Evolutionary conservation across 2,888 invertebrate genomes (phyloP), one percentile per base, ranked within the genome.

Genomic region (Leptinotarsa haldemani): DNA sequence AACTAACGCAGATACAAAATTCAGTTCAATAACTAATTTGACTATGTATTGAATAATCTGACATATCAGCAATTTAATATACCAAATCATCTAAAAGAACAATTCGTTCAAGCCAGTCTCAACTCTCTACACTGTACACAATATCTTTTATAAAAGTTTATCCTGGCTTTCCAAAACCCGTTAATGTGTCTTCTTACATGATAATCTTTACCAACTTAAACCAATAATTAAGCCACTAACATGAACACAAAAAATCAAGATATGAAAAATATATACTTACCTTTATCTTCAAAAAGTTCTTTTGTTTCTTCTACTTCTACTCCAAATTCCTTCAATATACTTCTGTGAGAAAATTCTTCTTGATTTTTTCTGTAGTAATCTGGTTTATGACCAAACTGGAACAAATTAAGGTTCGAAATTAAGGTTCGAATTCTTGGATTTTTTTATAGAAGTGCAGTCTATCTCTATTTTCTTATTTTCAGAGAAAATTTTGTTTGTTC

Each of bases 241-340:
- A 68, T 18, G 20, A 56, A 68, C 72, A 71, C 71, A 73, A 46
- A 48, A 71, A 68, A 53, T 50, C 12, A 9, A 40, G 12, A 40
- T 40, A 40, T 40, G 9, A 40, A 40, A 40, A 40, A 40, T 40
- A 52, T 71, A 46, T 47, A 77, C 79, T 82, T 91, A 95, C 95
- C 94, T 93, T 94, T 94, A 87, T 95, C 94, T 77, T 89, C 90
- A 75, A 95, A 88, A 90, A 94, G 92, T 84, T 91, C 91, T 80
- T 93, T 90, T 65, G 92, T 91, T 52, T 83, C 79, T 48, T 90
- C 90, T 83, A 93, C 92, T 79, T 89, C 90, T 65, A 93, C 93
- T 48, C 94, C 94, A 82, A 93, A 94, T 81, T 92, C 92, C 71
- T 89, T 88, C 73, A 95, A 85, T 56, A 95, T 86, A 81, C 91